Base-by-base conservation (phyloP, 2,797 vertebrate genomes). In the Capromys pilorides region DNA sequence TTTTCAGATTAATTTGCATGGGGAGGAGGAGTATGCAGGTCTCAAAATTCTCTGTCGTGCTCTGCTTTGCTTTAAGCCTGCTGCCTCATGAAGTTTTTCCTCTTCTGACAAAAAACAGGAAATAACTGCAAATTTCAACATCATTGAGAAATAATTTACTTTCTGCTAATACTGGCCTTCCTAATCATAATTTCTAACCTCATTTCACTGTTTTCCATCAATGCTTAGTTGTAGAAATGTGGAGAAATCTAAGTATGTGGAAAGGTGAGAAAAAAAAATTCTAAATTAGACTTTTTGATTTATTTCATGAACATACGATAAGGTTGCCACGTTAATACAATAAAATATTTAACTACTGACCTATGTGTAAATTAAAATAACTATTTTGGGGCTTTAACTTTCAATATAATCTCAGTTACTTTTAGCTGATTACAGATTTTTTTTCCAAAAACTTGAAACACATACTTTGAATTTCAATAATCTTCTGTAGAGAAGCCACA, bases 391-490 rank as follows among this genome's bases (percentile, higher is more conserved):
- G 80, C 31, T 93, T 88, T 94, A 88, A 62, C 90, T 93, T 80
- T 36, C 93, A 97, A 93, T 84, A 69, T 84, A 69, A 80, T 36
- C 93, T 88, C 75, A 71, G 78, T 69, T 84, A 88, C 11, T 66
- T 62, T 41, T 79, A 94, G 39, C 73, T 69, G 64, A 67, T 24
- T 83, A 93, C 81, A 97, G 86, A 95, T 93, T 71, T 89, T 93
- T 62, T 86, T 90, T 85, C 51, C 81, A 62, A 62, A 84, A 96
- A 91, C 57, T 66, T 91, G 83, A 82, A 97, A 97, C 64, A 98
- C 98, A 96, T 98, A 98, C 98, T 98, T 98, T 99, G 98, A 97
- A 98, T 98, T 98, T 98, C 98, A 97, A 97, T 98, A 96, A 97
- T 98, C 98, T 98, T 98, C 98, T 98, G 98, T 97, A 98, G 98